Conservation (phyloP, 2,797 vertebrate genomes). For the Clarias platycephalus region DNA sequence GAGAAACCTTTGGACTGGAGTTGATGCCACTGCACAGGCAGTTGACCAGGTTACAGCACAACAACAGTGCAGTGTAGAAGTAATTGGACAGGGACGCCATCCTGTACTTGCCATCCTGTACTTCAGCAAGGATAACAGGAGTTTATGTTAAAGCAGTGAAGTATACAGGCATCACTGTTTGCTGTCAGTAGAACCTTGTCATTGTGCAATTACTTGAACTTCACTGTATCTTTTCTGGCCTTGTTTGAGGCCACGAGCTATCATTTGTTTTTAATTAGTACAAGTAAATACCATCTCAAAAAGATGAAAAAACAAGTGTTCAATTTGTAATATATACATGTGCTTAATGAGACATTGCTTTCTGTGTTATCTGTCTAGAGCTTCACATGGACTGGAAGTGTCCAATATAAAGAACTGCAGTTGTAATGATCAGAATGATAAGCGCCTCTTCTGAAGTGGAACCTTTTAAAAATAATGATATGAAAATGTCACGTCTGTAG, state of each 20-base stretch:
- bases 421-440: constrained; percentile 22
- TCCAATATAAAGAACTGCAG: constrained; percentile 29
- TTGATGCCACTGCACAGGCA: constrained; percentile 24
- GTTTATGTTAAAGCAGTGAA: not conserved
- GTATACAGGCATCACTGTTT: not conserved
- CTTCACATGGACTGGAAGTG: constrained; percentile 22
- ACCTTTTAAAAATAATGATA: not conserved
- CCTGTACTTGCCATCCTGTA: not conserved
- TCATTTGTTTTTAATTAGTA: constrained; percentile 22
- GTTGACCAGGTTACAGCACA: constrained; percentile 30
- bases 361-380: constrained; percentile 29
- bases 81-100: not conserved
- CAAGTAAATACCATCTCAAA: constrained; percentile 29
- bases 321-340: constrained; percentile 32
- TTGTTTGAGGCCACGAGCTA: constrained; percentile 16
- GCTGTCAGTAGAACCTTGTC: not conserved
- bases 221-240: constrained; percentile 17
- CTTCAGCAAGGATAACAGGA: not conserved
- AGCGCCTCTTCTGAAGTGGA: constrained; percentile 3
- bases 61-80: constrained; percentile 8
- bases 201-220: constrained; percentile 12
- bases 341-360: constrained; percentile 27
- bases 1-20: not conserved
- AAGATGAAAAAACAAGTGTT: constrained; percentile 14
- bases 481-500: constrained; percentile 58